phyloP scores from a whole-genome alignment of 2,888 invertebrate species.

The Chloromyia formosa region DNA sequence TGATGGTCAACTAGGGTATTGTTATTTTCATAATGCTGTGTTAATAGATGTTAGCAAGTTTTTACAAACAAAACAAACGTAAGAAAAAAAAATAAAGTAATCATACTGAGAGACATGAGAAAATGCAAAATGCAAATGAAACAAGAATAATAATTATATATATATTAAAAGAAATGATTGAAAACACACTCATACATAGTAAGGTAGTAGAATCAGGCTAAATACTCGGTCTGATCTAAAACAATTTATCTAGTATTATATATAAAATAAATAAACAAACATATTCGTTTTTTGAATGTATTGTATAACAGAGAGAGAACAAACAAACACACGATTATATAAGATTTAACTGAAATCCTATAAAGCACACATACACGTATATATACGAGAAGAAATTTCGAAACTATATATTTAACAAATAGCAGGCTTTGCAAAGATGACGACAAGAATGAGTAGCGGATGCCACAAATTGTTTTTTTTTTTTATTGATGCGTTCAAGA shows the following conservation, averaged over 20 bases:
- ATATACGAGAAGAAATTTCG: not conserved
- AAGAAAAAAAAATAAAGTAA: not conserved
- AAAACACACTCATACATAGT: slow-evolving; percentile 3
- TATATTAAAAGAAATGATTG: not conserved
- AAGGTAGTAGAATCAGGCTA: slow-evolving; percentile 21
- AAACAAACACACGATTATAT: not conserved
- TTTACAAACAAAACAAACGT: not conserved
- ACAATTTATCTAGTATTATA: slow-evolving; percentile 42
- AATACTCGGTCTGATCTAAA: slow-evolving; percentile 31
- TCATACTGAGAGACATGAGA: slow-evolving; percentile 2
- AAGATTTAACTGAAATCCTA: too few relatives aligned
- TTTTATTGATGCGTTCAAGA: too few relatives aligned
- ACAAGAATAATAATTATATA: not conserved
- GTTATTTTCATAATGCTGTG: slow-evolving; percentile 52
- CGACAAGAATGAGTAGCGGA: too few relatives aligned
- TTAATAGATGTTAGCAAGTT: slow-evolving; percentile 50
- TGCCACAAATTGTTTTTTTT: too few relatives aligned
- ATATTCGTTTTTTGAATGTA: slow-evolving; percentile 25
- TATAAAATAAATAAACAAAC: too few relatives aligned
- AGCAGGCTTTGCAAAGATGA: too few relatives aligned
- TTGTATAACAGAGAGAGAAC: not conserved
- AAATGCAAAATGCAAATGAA: not conserved
- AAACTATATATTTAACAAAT: not conserved
- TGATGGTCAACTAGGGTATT: slow-evolving; percentile 63
- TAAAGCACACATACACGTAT: too few relatives aligned